Evolutionary conservation across 1,140 invertebrate species (phyloP).

Genomic region (Calliphora vicina): DNA sequence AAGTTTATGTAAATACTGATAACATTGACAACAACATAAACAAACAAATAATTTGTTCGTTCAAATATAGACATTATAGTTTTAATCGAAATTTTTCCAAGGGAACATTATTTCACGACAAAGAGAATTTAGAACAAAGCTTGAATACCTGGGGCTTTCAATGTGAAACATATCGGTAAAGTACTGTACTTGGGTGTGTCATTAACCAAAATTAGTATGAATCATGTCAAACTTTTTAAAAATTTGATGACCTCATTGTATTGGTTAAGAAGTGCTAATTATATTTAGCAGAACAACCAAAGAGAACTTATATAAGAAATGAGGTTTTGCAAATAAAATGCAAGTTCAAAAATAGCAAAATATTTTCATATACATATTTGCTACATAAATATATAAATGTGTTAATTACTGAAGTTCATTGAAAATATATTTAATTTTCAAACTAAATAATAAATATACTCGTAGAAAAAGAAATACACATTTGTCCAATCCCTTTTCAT

Average conservation of each 20-base stretch:
- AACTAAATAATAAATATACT: neutral
- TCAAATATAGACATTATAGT: neutral
- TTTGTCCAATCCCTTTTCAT: no score
- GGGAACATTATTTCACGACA: neutral
- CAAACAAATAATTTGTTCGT: neutral
- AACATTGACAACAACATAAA: neutral
- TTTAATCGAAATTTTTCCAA: neutral
- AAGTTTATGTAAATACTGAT: conserved; percentile 10
- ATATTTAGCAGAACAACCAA: neutral
- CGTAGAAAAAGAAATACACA: no score
- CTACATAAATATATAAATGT: no score
- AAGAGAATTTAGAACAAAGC: no score
- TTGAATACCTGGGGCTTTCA: no score
- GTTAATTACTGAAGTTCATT: neutral
- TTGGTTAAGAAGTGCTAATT: neutral
- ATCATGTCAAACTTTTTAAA: neutral
- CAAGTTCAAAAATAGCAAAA: neutral
- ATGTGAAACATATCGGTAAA: neutral
- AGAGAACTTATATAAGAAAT: neutral
- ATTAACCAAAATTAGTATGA: neutral
- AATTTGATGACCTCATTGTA: conserved; percentile 6
- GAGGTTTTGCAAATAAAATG: neutral
- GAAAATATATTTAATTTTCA: no score
- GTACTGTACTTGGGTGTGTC: neutral
- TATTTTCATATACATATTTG: neutral